phyloP scores from a whole-genome alignment of 2,888 invertebrate species.

The Acheta domesticus region DNA sequence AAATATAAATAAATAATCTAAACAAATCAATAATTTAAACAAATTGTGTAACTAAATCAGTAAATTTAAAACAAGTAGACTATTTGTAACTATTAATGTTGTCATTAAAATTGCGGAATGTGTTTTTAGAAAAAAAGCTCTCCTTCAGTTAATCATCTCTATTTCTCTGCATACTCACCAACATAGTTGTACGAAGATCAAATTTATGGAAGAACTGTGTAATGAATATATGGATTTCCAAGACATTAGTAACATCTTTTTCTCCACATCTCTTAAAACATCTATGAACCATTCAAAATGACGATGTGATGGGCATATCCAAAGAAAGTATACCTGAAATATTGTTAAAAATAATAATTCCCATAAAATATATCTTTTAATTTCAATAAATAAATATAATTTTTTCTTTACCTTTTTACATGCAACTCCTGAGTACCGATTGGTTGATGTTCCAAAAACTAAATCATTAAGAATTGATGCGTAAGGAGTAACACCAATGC shows the following conservation, averaged over 20 bases:
- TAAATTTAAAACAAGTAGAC: too few relatives aligned
- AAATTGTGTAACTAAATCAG: too few relatives aligned
- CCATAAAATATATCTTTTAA: background rate
- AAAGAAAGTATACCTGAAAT: slow-evolving; percentile 84
- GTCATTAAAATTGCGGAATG: too few relatives aligned
- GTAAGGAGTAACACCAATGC: slow-evolving; percentile 96
- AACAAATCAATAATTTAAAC: slow-evolving; percentile 28
- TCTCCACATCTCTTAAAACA: slow-evolving; percentile 88
- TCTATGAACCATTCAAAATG: slow-evolving; percentile 99
- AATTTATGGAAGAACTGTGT: slow-evolving; percentile 99
- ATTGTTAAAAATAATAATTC: background rate
- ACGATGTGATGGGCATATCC: slow-evolving; percentile 97
- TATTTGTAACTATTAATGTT: too few relatives aligned
- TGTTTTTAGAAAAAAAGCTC: too few relatives aligned
- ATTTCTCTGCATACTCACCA: slow-evolving; percentile 61
- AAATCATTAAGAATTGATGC: slow-evolving; percentile 95
- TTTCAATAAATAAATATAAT: background rate
- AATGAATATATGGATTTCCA: slow-evolving; percentile 97
- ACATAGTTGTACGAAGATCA: slow-evolving; percentile 93
- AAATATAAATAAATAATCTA: slow-evolving; percentile 5
- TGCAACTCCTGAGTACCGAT: slow-evolving; percentile 92
- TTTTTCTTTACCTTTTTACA: slow-evolving; percentile 76
- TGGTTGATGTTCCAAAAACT: slow-evolving; percentile 93
- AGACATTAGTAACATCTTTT: slow-evolving; percentile 89
- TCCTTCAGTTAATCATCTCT: too few relatives aligned